Percentiles rank a stretch among this genome's conserved stretches.
Evolutionary conservation across 92 coral and sea anemone species (phyloP).

Genomic region (Porites rus): DNA sequence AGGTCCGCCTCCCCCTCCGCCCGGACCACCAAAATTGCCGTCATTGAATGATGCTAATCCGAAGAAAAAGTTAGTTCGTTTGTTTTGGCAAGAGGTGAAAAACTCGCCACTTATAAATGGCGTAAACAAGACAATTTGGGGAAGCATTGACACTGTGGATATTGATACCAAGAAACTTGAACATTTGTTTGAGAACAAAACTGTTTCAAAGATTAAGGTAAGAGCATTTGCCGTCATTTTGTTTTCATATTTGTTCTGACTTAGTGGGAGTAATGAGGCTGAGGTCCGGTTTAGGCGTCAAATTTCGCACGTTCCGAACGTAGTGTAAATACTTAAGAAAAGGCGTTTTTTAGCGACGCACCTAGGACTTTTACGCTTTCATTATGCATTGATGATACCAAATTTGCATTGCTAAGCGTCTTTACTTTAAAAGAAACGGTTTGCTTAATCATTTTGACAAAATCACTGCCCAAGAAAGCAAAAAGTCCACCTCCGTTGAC

Average conservation of each 20-base stretch:
- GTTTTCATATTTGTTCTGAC: not conserved
- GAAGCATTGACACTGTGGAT: constrained; percentile 97
- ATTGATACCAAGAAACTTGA: constrained; percentile 97
- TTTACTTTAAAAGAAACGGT: no score
- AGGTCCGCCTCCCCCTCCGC: constrained; percentile 90
- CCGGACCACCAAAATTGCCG: constrained; percentile 75
- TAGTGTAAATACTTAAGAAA: no score
- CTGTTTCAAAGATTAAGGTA: constrained; percentile 89
- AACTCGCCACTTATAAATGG: constrained; percentile 99
- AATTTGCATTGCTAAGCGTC: no score
- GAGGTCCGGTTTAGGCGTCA: no score
- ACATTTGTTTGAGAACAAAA: constrained; percentile 97
- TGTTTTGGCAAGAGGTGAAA: constrained; percentile 99
- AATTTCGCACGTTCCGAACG: no score
- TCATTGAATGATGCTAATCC: constrained; percentile 51
- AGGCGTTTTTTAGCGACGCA: no score
- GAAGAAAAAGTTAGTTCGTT: constrained; percentile 93
- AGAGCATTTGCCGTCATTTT: not conserved
- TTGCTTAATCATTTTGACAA: no score
- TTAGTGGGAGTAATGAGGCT: no score
- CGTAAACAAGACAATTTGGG: constrained; percentile 99
- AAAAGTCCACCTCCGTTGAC: no score
- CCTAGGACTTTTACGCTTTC: no score
- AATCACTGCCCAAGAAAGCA: no score
- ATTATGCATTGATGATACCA: no score